Conservation (phyloP, 2,888 invertebrate genomes). For the Xestia xanthographa region DNA sequence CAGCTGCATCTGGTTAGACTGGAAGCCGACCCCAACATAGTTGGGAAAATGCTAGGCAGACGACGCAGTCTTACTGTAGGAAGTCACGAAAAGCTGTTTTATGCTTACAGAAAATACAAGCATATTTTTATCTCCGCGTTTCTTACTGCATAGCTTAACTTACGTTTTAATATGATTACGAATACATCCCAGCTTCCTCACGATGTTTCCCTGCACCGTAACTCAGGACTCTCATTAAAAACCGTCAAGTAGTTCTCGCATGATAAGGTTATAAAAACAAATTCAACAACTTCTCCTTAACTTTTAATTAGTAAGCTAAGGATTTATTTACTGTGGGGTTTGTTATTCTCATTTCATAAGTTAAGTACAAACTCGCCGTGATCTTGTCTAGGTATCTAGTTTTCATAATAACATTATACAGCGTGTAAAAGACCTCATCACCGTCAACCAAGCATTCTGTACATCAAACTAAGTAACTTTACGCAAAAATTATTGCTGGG, state of each 20-base stretch:
- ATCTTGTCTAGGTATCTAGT: too few relatives aligned
- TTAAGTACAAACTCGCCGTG: too few relatives aligned
- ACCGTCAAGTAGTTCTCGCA: conserved; percentile 21
- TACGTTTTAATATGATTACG: background rate
- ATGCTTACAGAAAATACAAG: background rate
- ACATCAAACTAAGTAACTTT: too few relatives aligned
- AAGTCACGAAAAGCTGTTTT: too few relatives aligned
- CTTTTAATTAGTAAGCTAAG: conserved; percentile 29
- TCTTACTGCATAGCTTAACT: background rate
- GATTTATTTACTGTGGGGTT: conserved; percentile 2
- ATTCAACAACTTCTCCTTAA: conserved; percentile 33
- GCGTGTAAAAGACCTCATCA: too few relatives aligned
- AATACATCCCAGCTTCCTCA: background rate
- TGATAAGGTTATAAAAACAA: conserved; percentile 37
- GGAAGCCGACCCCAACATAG: too few relatives aligned
- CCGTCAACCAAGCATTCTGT: too few relatives aligned
- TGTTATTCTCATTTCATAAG: background rate
- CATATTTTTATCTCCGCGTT: background rate
- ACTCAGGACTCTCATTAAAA: conserved; percentile 38
- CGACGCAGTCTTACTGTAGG: too few relatives aligned
- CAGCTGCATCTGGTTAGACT: too few relatives aligned
- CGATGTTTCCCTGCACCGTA: conserved; percentile 1
- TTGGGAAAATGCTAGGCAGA: too few relatives aligned
- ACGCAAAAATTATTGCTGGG: too few relatives aligned
- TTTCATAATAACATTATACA: too few relatives aligned